Percentiles rank a stretch among this genome's conserved stretches.
phyloP scores from a whole-genome alignment of 2,888 invertebrate species.

The Darwinula stevensoni region DNA sequence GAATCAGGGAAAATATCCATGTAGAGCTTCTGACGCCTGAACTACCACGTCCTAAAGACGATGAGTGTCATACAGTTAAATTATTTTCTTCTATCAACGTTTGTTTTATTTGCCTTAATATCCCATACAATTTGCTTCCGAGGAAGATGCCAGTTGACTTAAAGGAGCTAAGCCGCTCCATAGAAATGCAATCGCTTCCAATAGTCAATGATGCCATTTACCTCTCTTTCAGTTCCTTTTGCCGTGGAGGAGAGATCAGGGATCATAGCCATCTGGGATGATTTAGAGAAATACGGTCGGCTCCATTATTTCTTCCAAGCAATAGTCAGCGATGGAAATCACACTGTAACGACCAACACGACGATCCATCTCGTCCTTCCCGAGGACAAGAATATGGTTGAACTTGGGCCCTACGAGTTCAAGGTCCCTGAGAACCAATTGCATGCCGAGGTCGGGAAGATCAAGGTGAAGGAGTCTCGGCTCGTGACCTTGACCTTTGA shows the following conservation, averaged over 20 bases:
- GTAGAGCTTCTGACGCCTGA: too few relatives aligned
- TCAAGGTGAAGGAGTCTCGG: neutral
- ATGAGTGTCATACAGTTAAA: too few relatives aligned
- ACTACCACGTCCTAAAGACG: too few relatives aligned
- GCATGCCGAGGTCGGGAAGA: neutral
- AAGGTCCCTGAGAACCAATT: neutral
- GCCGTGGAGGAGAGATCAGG: slow-evolving; percentile 65
- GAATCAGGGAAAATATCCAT: too few relatives aligned
- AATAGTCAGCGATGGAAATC: slow-evolving; percentile 32
- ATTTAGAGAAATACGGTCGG: slow-evolving; percentile 32
- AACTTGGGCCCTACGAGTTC: slow-evolving; percentile 1
- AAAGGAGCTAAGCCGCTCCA: too few relatives aligned
- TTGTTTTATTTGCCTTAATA: too few relatives aligned
- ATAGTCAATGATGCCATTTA: too few relatives aligned
- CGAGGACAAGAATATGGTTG: neutral
- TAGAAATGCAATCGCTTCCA: too few relatives aligned
- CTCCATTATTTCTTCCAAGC: slow-evolving; percentile 50
- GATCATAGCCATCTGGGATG: slow-evolving; percentile 52
- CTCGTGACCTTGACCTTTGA: neutral
- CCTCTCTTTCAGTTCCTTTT: slow-evolving; percentile 46
- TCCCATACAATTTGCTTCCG: too few relatives aligned
- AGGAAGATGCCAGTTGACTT: too few relatives aligned
- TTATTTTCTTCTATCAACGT: too few relatives aligned
- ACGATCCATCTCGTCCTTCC: slow-evolving; percentile 37
- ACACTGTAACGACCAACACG: slow-evolving; percentile 44